phyloP scores from a whole-genome alignment of 2,113 vertebrate genomes.

The Mellivora capensis region DNA sequence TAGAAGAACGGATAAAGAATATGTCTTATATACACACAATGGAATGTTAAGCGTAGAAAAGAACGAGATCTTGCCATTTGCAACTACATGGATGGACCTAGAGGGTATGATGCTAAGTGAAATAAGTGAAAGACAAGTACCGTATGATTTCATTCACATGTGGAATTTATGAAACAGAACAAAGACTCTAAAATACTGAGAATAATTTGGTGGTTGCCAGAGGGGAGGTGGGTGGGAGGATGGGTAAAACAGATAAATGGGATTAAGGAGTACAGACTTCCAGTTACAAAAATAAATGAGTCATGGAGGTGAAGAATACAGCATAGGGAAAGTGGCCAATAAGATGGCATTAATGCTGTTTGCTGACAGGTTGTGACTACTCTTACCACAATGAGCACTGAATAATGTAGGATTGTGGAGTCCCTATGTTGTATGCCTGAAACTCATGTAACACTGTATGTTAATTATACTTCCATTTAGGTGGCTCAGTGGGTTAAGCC shows the following conservation, averaged over 20 bases:
- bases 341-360: not conserved
- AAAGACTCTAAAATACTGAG: not conserved
- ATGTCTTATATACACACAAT: not conserved
- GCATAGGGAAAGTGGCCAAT: not conserved
- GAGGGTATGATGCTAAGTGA: not conserved
- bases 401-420: not conserved
- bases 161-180: not conserved
- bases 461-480: not conserved
- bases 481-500: too few relatives aligned
- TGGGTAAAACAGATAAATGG: not conserved
- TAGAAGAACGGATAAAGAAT: not conserved
- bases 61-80: not conserved
- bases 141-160: not conserved
- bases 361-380: not conserved
- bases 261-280: not conserved
- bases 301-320: not conserved
- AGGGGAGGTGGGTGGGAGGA: not conserved
- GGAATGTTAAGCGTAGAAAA: not conserved
- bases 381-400: not conserved
- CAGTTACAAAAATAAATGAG: not conserved
- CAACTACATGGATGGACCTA: not conserved
- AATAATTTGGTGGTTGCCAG: not conserved
- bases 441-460: not conserved
- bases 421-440: not conserved
- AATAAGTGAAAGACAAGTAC: not conserved